Evolutionary conservation across 2,888 invertebrate genomes (phyloP).

Genomic region (Coenonympha arcania): DNA sequence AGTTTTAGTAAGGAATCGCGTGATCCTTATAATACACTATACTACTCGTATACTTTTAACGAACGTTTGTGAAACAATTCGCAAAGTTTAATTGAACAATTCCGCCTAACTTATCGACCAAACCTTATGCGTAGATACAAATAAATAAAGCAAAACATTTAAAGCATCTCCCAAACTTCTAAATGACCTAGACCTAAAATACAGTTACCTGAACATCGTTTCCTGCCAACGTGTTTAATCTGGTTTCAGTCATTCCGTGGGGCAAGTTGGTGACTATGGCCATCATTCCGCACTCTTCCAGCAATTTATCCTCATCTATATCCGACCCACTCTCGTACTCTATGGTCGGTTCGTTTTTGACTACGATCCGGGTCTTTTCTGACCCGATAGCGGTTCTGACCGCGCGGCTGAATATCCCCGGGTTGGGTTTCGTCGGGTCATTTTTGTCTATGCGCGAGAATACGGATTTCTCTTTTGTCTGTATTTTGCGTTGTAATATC

Average conservation of each 20-base stretch:
- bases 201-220: conserved; percentile 61
- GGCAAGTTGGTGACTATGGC: conserved; percentile 56
- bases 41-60: too few species aligned
- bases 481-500: conserved; percentile 48
- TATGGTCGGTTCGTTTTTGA: conserved; percentile 42
- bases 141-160: conserved; percentile 6
- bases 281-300: conserved; percentile 34
- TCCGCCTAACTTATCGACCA: too few species aligned
- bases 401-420: conserved; percentile 60
- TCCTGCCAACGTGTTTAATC: conserved; percentile 60
- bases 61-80: too few species aligned
- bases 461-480: conserved; percentile 43
- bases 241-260: conserved; percentile 63
- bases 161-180: conserved; percentile 13
- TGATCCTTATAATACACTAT: too few species aligned
- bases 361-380: conserved; percentile 35
- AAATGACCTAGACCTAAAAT: conserved; percentile 1
- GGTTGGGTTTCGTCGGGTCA: conserved; percentile 47
- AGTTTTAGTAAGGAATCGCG: too few species aligned
- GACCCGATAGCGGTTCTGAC: conserved; percentile 49
- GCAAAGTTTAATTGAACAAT: too few species aligned
- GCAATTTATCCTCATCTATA: conserved; percentile 36
- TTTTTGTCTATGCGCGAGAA: conserved; percentile 45
- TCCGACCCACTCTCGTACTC: conserved; percentile 48
- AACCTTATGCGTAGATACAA: too few species aligned